Evolutionary conservation across 2,797 vertebrate genomes (phyloP), one percentile per base, ranked within the genome.

Genomic region (Sebastes steindachneri): DNA sequence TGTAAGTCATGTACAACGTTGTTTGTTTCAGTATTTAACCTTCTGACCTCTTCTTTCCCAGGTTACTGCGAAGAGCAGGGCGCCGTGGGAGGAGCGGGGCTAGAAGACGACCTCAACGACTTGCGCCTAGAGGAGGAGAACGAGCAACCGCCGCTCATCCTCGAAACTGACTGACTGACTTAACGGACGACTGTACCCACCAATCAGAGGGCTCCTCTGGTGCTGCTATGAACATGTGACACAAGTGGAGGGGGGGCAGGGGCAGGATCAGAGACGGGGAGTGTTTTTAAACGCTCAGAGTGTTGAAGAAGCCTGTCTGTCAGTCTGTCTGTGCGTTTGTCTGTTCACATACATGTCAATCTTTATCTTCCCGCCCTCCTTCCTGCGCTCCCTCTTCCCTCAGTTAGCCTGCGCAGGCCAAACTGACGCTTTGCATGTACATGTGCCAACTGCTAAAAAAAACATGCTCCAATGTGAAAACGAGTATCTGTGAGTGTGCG

Each of bases 121-220:
- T 90, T 99, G 62, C 96, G 96, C 68, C 75, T 99, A 73, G 99
- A 99, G 0, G 98, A 99, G 29, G 98, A 99, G 92, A 97, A 97
- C 9, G 98, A 99, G 91, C 98, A 99, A 70, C 98, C 99, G 28
- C 99, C 98, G 1, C 97, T 99, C 95, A 97, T 99, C 88, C 97
- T 98, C 15, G 97, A 97, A 93, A 99, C 98, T 1, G 99, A 99
- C 94, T 1, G 99, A 99, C 94, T 99, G 92, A 99, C 73, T 63
- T 54, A 35, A 91, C 88, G 83, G 87, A 94, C 88, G 68, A 93
- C 90, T 80, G 83, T 84, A 92, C 93, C 90, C 90, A 93, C 64
- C 84, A 92, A 94, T 95, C 95, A 89, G 94, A 95, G 95, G 81
- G 88, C 92, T 95, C 92, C 93, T 96, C 96, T 96, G 93, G 93